Base-by-base conservation (phyloP, 2,888 invertebrate genomes). In the Mesoligia furuncula region DNA sequence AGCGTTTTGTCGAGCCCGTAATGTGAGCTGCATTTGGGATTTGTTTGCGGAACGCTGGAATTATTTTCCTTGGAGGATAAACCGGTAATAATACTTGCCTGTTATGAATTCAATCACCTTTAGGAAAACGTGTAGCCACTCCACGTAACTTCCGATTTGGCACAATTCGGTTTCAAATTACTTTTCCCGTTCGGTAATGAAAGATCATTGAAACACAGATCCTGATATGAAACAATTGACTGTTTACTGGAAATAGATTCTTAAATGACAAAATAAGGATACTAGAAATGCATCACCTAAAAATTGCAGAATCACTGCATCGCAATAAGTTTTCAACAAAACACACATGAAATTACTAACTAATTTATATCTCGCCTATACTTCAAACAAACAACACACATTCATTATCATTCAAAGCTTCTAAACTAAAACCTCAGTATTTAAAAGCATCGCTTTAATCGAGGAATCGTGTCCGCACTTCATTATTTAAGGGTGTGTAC, bases 401-500 rank as follows among this genome's bases (percentile, higher is more conserved):
- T 36, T 42, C 17, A 77, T 65, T 77, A 61, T 48, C 45, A 65
- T 42, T 7, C 27, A 45, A 48, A 75, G 17, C 27, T 66, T 67
- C 17, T 54, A 48, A 73, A 77, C 31, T 71, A 72, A 74, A 78
- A 61, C 65, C 42, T 67, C 15, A 54, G 36, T 59, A 54, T 73
- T 79, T 74, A 72, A 85, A 73, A 74, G 67, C 59, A 62, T 61
- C 59, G 48, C 64, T 77, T 78, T 82, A 84, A 87, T 80, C 73
- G 78, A 77, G 72, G 42, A 79, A 79, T 79, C 77, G 82, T 82
- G 87, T 84, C 78, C 42, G 68, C 65, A 59, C 71, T 79, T 74
- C 87, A 84, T 86, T 88, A 86, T 87, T 76, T 86, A 87, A 77
- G 84, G 75, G 61, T 71, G 70, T 76, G 66, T 57, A 69, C 71